Evolutionary conservation across 2,797 vertebrate species (phyloP).

Genomic region (Betta splendens): DNA sequence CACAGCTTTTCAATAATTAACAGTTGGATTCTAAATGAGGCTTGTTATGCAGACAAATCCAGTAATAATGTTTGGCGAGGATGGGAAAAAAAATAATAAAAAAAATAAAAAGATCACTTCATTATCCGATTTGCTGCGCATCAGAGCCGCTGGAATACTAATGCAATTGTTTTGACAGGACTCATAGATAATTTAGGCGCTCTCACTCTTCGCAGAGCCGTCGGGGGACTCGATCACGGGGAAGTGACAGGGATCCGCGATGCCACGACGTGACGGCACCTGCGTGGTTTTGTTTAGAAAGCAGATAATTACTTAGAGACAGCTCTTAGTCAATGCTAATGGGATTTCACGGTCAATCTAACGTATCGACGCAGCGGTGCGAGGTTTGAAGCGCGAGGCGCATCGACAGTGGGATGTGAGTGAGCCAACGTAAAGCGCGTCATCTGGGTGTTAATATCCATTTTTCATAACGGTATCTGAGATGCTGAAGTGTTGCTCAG

Average conservation of each 20-base stretch:
- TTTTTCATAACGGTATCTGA: too few species aligned
- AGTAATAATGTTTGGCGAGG: conserved; percentile 12
- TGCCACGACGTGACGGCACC: conserved; percentile 13
- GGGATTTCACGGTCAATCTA: conserved; percentile 49
- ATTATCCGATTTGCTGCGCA: conserved; percentile 39
- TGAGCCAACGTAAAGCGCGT: too few species aligned
- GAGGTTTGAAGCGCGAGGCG: conserved; percentile 14
- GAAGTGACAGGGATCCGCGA: conserved; percentile 11
- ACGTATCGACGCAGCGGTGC: conserved; percentile 24
- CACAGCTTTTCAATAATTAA: conserved; percentile 25
- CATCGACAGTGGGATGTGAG: too few species aligned
- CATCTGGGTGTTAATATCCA: conserved; percentile 16
- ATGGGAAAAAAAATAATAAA: conserved; percentile 30
- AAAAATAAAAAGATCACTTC: conserved; percentile 10
- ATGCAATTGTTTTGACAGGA: conserved; percentile 53
- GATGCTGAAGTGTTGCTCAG: conserved; percentile 24
- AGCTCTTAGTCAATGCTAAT: conserved; percentile 40
- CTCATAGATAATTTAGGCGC: conserved; percentile 56
- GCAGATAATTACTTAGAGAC: conserved; percentile 39
- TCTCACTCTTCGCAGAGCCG: conserved; percentile 27
- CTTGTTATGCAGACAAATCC: conserved; percentile 25
- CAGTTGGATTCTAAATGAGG: conserved; percentile 17
- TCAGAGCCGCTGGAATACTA: conserved; percentile 52
- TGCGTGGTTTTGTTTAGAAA: conserved; percentile 34
- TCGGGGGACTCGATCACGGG: conserved; percentile 40